phyloP scores from a whole-genome alignment of 2,888 invertebrate species.

The Onthophagus sagittarius region DNA sequence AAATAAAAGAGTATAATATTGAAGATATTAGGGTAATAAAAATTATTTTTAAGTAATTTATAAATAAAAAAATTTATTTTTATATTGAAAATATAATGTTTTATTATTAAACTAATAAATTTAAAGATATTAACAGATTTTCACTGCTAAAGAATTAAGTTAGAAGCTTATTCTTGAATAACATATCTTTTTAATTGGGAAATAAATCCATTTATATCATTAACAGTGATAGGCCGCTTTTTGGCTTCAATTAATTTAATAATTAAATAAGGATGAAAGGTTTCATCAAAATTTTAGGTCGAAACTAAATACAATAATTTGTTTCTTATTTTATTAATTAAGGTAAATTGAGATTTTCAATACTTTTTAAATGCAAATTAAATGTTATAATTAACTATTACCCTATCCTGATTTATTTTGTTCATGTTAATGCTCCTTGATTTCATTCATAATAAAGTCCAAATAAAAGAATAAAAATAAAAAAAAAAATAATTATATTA shows the following conservation, averaged over 20 bases:
- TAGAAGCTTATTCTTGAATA: constrained; percentile 56
- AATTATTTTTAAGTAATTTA: constrained; percentile 51
- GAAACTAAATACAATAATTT: constrained; percentile 53
- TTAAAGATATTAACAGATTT: constrained; percentile 52
- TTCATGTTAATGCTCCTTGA: constrained; percentile 60
- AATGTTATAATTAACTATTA: constrained; percentile 51
- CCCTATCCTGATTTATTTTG: constrained; percentile 37
- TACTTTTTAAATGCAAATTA: constrained; percentile 52
- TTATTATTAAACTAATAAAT: constrained; percentile 63
- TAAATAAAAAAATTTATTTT: constrained; percentile 50
- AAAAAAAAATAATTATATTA: constrained; percentile 41
- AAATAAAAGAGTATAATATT: constrained; percentile 49
- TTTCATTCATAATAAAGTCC: constrained; percentile 55
- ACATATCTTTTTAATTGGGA: constrained; percentile 60
- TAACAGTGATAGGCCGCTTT: constrained; percentile 65
- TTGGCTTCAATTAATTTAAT: constrained; percentile 34
- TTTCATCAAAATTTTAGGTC: constrained; percentile 48
- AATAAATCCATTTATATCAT: constrained; percentile 56
- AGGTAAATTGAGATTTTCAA: constrained; percentile 45
- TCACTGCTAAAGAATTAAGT: constrained; percentile 54
- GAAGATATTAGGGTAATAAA: constrained; percentile 48
- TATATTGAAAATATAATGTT: constrained; percentile 66
- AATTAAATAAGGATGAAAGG: constrained; percentile 50
- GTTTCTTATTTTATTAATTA: constrained; percentile 44
- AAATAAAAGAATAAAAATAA: constrained; percentile 54